A percentile compares a stretch with the other conserved stretches of the same genome.
Conservation (phyloP, 1,140 invertebrate genomes). For the Panulirus ornatus region DNA sequence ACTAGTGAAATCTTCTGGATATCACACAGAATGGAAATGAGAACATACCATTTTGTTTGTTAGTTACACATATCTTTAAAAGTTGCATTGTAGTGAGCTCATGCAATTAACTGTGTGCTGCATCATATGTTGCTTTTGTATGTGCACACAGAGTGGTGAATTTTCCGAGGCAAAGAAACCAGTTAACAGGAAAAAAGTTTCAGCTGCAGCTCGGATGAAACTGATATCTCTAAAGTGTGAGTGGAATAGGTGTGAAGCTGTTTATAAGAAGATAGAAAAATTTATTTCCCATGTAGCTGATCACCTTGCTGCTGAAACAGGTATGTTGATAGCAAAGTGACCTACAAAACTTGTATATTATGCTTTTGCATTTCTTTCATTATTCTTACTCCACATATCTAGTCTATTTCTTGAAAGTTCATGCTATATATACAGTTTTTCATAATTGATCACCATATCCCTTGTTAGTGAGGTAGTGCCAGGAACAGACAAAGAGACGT, state of each 20-base stretch:
- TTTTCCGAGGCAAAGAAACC: background rate
- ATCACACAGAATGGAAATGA: too few species aligned
- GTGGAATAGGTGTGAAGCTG: slow-evolving; percentile 50
- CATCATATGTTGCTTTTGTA: too few species aligned
- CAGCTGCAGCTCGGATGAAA: background rate
- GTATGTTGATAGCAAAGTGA: slow-evolving; percentile 18
- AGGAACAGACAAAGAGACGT: too few species aligned
- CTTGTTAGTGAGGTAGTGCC: too few species aligned
- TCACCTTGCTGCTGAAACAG: slow-evolving; percentile 38
- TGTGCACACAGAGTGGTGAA: background rate
- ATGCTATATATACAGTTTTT: background rate
- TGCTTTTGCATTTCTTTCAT: too few species aligned
- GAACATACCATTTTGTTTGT: too few species aligned
- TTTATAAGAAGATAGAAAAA: slow-evolving; percentile 51
- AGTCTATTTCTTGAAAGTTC: background rate
- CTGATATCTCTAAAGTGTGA: slow-evolving; percentile 42
- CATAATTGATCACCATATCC: background rate
- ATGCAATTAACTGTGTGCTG: too few species aligned
- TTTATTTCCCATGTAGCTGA: slow-evolving; percentile 50
- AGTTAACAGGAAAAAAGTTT: background rate
- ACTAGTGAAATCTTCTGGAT: too few species aligned
- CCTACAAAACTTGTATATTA: too few species aligned
- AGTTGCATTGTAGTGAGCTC: too few species aligned
- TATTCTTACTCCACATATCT: background rate
- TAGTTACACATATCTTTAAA: too few species aligned